These are phyloP conservation scores for Brachirus orientalis DNA, from an alignment of 2,113 vertebrate genomes.

Conservation along the genomic window DNA sequence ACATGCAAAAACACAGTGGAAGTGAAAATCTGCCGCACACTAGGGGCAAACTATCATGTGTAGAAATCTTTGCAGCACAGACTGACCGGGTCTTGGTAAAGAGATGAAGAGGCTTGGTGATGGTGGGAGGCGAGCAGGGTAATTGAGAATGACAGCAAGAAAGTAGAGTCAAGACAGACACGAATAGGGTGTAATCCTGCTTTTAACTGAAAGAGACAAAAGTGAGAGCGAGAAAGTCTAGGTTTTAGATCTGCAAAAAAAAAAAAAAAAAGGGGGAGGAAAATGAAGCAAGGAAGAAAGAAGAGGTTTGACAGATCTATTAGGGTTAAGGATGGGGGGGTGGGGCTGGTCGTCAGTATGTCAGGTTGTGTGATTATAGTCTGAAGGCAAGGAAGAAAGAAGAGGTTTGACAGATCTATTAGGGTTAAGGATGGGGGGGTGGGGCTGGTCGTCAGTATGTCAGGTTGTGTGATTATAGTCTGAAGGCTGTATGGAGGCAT, in stretches of 20 bases:
- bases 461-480: slow-evolving; percentile 73
- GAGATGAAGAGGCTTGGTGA: slow-evolving; percentile 14
- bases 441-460: slow-evolving; percentile 51
- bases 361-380: slow-evolving; percentile 74
- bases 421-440: slow-evolving; percentile 30
- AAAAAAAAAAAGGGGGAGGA: slow-evolving; percentile 5
- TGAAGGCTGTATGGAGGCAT: slow-evolving; percentile 64
- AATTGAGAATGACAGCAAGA: slow-evolving; percentile 29
- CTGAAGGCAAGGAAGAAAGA: slow-evolving; percentile 39
- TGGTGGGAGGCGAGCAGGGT: slow-evolving; percentile 21
- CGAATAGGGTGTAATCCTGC: slow-evolving; percentile 40
- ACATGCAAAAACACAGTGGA: slow-evolving; percentile 8
- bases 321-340: slow-evolving; percentile 34
- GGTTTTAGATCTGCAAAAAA: slow-evolving; percentile 35
- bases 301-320: slow-evolving; percentile 59
- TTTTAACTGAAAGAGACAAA: slow-evolving; percentile 43
- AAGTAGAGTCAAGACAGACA: slow-evolving; percentile 7
- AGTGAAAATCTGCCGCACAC: too few species aligned
- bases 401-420: slow-evolving; percentile 61
- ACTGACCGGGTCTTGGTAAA: not conserved
- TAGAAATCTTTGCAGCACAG: not conserved
- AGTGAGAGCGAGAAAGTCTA: slow-evolving; percentile 19
- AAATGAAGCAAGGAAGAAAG: slow-evolving; percentile 20
- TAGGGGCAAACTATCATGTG: slow-evolving; percentile 12
- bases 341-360: slow-evolving; percentile 46